Base-by-base conservation (phyloP, 2,797 vertebrate species). In the Malurus leucopterus region DNA sequence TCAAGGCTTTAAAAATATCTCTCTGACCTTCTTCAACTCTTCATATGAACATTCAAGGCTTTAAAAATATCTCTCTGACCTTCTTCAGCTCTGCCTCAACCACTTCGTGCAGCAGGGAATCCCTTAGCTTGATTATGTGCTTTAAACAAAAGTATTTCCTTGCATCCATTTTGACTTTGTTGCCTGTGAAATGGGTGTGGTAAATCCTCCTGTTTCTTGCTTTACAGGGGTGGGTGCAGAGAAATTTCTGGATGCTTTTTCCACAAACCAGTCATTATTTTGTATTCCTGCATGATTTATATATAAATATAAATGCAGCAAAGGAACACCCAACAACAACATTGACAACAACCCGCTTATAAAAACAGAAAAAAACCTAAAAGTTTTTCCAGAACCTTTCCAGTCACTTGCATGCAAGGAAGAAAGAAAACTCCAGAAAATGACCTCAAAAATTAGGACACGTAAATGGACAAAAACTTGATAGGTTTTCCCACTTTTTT, bases 81-180 rank as follows among this genome's bases (percentile, higher is more conserved):
- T 86, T 91, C 58, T 70, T 89, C 54, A 81, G 24, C 57, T 83
- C 67, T 73, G 74, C 78, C 75, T 93, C 84, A 85, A 67, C 79
- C 36, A 70, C 78, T 96, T 95, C 70, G 85, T 94, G 86, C 87
- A 86, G 70, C 76, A 94, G 89, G 86, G 93, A 84, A 92, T 91
- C 93, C 89, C 86, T 95, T 41, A 40, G 88, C 51, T 41, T 83
- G 86, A 94, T 95, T 91, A 95, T 85, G 91, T 54, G 89, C 49
- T 95, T 92, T 81, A 78, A 81, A 88, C n/a, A 80, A 61, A 91
- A 94, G 24, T 46, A 88, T 94, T 94, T 96, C 71, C 92, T 94
- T 91, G 75, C 40, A 84, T 59, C 80, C 79, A 90, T 93, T 96
- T 94, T 86, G 79, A 90, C 78, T 93, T 90, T 69, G 40, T 71